Base-by-base conservation (phyloP, 2,888 invertebrate genomes). In the Eupithecia insigniata region DNA sequence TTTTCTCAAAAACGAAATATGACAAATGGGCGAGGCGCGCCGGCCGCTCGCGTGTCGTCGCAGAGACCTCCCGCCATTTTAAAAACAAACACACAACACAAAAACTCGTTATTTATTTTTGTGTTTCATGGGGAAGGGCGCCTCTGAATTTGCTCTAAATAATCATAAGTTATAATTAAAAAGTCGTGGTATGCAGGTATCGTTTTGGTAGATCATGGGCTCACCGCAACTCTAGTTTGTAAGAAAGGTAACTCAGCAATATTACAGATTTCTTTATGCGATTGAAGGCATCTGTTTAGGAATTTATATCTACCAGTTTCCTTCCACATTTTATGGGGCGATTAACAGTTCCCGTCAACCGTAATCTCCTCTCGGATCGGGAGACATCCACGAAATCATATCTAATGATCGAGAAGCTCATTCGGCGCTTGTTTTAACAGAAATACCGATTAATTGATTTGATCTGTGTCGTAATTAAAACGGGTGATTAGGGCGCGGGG, bases 401-500 rank as follows among this genome's bases (percentile, higher is more conserved):
- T 88, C 84, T 85, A 81, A 85, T 83, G 83, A 85, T 86, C 86
- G 84, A 84, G 86, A 87, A 87, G 89, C 89, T 85, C 85, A 87
- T 85, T 87, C 87, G 88, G 88, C 88, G 92, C 92, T 92, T 90
- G 90, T 92, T 92, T 91, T 91, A 92, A 93, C 92, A 90, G 90
- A 92, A 93, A 93, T 92, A 90, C 92, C 93, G 92, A 94, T 93
- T 93, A 93, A 93, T 94, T 93, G 94, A 93, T 93, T 93, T 91
- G 93, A 94, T 94, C 92, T 93, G 92, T 92, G 93, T 91, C 90
- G 93, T 94, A 93, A 94, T 94, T 93, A 93, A 94, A 94, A 93
- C 92, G 91, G 93, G 93, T 93, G 93, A 93, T 93, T 93, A 93
- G 93, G 89, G 91, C 89, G 90, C 92, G 90, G 92, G 89, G 89